Conservation (phyloP, 2,113 vertebrate species). For the human region DNA sequence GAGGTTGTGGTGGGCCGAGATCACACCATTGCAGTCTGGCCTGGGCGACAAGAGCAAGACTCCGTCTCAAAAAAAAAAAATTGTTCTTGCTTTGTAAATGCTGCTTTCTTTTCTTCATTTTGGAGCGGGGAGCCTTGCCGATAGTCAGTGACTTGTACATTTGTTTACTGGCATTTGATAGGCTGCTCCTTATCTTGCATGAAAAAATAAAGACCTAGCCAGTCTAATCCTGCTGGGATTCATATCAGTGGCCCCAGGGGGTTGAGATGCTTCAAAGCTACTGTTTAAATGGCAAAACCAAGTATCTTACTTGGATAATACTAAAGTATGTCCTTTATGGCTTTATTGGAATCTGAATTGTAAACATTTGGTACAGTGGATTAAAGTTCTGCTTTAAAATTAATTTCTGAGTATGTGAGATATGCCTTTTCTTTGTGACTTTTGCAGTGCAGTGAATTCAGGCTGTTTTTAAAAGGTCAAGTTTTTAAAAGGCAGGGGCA, state of each 20-base stretch:
- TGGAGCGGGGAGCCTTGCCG: background rate
- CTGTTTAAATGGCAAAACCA: constrained; percentile 49
- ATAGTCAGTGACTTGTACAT: background rate
- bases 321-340: background rate
- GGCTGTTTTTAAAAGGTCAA: constrained; percentile 34
- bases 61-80: no score
- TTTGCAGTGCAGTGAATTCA: constrained; percentile 28
- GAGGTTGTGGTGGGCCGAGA: no score
- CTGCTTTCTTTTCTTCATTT: background rate
- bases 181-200: constrained; percentile 34
- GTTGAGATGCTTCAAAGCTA: constrained; percentile 35
- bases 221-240: constrained; percentile 36
- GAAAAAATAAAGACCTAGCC: background rate
- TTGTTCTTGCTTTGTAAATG: background rate
- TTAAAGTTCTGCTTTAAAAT: constrained; percentile 52
- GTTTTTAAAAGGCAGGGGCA: background rate
- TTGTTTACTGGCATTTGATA: constrained; percentile 23
- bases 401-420: constrained; percentile 50
- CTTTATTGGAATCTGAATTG: constrained; percentile 58
- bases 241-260: background rate
- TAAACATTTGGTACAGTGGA: constrained; percentile 11
- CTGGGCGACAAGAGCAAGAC: no score
- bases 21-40: no score
- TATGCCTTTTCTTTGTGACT: constrained; percentile 44
- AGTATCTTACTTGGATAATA: constrained; percentile 26